These are phyloP conservation scores for Bugula neritina DNA, from an alignment of 2,888 invertebrate genomes.

Conservation along the genomic window DNA sequence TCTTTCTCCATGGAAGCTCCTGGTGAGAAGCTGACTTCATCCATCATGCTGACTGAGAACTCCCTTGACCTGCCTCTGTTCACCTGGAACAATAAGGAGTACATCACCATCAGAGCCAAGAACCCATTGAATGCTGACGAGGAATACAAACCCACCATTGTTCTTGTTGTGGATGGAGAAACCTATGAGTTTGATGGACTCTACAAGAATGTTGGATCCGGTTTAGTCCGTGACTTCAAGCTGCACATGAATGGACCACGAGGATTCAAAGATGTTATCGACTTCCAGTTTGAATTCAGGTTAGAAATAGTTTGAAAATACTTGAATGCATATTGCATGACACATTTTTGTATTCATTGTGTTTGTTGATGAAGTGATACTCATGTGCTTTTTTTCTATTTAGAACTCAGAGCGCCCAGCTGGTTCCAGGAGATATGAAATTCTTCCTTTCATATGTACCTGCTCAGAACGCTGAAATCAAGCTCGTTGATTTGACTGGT, in stretches of 20 bases:
- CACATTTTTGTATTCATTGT: too few relatives aligned
- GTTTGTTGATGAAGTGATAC: too few relatives aligned
- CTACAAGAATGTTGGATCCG: conserved; percentile 20
- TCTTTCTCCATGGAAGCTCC: neutral
- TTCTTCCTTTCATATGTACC: neutral
- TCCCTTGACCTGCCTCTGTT: conserved; percentile 8
- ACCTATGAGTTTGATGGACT: conserved; percentile 23
- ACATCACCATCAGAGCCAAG: conserved; percentile 1
- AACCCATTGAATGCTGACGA: conserved; percentile 22
- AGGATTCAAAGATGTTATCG: neutral
- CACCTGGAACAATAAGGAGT: conserved; percentile 1
- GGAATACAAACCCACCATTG: conserved; percentile 10
- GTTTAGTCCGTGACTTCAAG: conserved; percentile 25
- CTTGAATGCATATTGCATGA: too few relatives aligned
- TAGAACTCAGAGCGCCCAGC: conserved; percentile 26
- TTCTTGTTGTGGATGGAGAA: neutral
- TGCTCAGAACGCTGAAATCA: neutral
- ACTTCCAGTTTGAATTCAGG: conserved; percentile 26
- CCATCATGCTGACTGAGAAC: conserved; percentile 4
- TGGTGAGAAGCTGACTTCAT: neutral
- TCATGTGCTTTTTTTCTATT: too few relatives aligned
- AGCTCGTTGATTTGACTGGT: conserved; percentile 13
- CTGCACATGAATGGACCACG: conserved; percentile 26
- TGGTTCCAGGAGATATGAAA: conserved; percentile 26
- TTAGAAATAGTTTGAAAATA: too few relatives aligned